These are phyloP conservation scores for Torymus tubicola DNA, from an alignment of 2,888 invertebrate species.

Conservation along the genomic window DNA sequence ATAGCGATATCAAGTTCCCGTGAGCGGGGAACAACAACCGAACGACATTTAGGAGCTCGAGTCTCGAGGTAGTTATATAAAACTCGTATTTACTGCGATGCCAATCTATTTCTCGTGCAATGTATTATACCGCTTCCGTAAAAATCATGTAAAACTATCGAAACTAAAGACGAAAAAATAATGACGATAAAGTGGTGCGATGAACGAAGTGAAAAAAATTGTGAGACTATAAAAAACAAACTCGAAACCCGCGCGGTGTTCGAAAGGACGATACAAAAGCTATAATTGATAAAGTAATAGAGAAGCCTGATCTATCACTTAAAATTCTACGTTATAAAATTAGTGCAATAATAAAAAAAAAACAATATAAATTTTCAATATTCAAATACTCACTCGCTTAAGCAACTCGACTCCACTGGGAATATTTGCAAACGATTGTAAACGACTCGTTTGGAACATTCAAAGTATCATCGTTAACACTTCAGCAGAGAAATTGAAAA, in stretches of 20 bases:
- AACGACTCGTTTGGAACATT: slow-evolving; percentile 1
- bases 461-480: slow-evolving; percentile 6
- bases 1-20: slow-evolving; percentile 7
- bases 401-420: not conserved
- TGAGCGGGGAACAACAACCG: slow-evolving; percentile 4
- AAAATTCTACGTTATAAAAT: slow-evolving; percentile 22
- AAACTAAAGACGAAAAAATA: slow-evolving; percentile 20
- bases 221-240: not conserved
- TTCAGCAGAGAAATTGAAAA: slow-evolving; percentile 35
- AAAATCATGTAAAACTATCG: not conserved
- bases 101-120: not conserved
- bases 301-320: slow-evolving; percentile 1
- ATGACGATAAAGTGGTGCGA: not conserved
- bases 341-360: slow-evolving; percentile 3
- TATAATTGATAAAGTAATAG: slow-evolving; percentile 20
- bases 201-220: not conserved
- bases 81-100: slow-evolving; percentile 14
- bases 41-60: slow-evolving; percentile 11
- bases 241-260: not conserved
- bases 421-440: slow-evolving; percentile 13
- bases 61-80: slow-evolving; percentile 3
- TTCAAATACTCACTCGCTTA: not conserved
- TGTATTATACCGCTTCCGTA: not conserved
- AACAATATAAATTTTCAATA: slow-evolving; percentile 7
- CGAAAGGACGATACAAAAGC: slow-evolving; percentile 19